Conservation (phyloP, 2,797 vertebrate genomes). For the Pyrocephalus nanus region DNA sequence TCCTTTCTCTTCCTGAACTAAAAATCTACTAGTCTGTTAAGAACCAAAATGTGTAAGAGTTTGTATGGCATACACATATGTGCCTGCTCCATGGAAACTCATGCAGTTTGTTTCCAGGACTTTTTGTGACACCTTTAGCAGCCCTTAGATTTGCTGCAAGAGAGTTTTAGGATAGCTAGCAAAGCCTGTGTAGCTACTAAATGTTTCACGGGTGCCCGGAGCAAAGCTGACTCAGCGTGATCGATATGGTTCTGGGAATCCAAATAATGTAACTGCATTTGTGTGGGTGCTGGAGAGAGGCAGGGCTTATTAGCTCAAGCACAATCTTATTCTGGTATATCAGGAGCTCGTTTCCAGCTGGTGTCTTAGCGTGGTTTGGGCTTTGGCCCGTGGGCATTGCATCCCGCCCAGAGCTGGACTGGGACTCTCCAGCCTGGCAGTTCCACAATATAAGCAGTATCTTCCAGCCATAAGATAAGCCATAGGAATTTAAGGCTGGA, state of each 20-base stretch:
- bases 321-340: too few species aligned
- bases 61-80: neutral
- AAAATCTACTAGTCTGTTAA: neutral
- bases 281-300: neutral
- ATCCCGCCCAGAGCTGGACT: neutral
- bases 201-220: neutral
- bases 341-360: neutral
- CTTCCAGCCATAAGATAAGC: neutral
- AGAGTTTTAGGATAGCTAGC: neutral
- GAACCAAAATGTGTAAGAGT: neutral
- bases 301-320: neutral
- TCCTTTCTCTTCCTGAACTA: neutral
- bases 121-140: neutral
- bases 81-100: neutral
- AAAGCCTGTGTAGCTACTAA: neutral
- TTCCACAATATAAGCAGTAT: neutral
- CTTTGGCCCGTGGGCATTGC: neutral
- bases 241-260: neutral
- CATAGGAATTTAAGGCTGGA: neutral
- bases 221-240: neutral
- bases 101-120: neutral
- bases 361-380: conserved; percentile 3
- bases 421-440: neutral
- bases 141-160: neutral
- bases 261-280: neutral